Conservation (phyloP, 1,140 invertebrate genomes). For the Plectrocnemia conspersa region DNA sequence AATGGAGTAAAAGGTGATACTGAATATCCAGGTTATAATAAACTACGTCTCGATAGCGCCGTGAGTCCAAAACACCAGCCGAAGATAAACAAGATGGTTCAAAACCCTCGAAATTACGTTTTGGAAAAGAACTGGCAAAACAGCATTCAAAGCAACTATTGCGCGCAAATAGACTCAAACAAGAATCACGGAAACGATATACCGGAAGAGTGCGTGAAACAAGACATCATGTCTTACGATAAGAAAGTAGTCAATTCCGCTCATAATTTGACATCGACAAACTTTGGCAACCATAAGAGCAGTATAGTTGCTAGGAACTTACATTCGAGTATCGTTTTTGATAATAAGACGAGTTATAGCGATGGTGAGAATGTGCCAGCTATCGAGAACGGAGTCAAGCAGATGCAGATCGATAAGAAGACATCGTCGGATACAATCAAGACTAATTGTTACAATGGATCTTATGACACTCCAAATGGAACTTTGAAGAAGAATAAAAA, state of each 20-base stretch:
- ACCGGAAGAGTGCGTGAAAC: conserved; percentile 12
- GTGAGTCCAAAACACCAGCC: conserved; percentile 46
- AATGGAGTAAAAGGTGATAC: conserved; percentile 40
- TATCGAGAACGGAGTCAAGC: conserved; percentile 23
- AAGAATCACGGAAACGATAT: conserved; percentile 6
- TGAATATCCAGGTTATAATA: conserved; percentile 47
- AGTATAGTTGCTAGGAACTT: conserved; percentile 30
- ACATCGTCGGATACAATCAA: conserved; percentile 46
- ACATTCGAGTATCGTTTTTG: conserved; percentile 32
- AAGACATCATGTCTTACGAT: background rate
- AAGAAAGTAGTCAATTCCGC: background rate
- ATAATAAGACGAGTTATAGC: conserved; percentile 26
- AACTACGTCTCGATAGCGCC: conserved; percentile 47
- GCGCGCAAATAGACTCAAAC: conserved; percentile 21
- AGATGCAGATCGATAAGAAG: conserved; percentile 37
- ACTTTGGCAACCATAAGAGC: conserved; percentile 3
- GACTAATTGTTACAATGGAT: conserved; percentile 42
- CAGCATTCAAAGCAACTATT: conserved; percentile 30
- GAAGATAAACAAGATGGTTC: conserved; percentile 20
- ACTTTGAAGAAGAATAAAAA: conserved; percentile 34
- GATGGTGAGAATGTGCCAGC: conserved; percentile 21
- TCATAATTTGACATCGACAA: conserved; percentile 3
- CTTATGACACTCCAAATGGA: conserved; percentile 38
- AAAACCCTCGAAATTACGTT: conserved; percentile 32
- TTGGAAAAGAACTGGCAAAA: conserved; percentile 33